phyloP scores from a whole-genome alignment of 2,888 invertebrate species.

The Caenorhabditis uteleia region DNA sequence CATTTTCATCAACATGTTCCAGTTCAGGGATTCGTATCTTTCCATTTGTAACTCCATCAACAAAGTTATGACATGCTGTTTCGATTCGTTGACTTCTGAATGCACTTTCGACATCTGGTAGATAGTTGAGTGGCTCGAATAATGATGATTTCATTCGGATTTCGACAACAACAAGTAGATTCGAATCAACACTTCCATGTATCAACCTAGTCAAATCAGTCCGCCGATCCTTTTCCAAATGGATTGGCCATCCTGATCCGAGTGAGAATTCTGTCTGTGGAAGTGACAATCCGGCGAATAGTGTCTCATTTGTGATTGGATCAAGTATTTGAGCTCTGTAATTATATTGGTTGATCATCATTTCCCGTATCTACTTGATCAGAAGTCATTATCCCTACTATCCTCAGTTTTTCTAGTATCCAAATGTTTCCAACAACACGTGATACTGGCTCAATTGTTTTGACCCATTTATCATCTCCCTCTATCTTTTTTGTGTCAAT shows the following conservation, averaged over 20 bases:
- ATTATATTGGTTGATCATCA: no score
- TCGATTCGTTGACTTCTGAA: conserved; percentile 51
- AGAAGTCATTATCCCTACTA: no score
- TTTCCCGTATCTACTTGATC: neutral
- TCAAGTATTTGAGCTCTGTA: conserved; percentile 37
- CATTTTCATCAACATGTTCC: conserved; percentile 38
- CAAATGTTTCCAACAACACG: no score
- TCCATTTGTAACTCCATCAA: conserved; percentile 43
- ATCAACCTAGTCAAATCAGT: conserved; percentile 58
- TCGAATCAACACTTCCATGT: conserved; percentile 54
- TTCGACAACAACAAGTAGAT: conserved; percentile 57
- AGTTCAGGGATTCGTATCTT: conserved; percentile 39
- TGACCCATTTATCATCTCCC: no score
- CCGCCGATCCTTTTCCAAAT: conserved; percentile 39
- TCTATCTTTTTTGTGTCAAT: no score
- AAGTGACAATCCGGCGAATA: conserved; percentile 29
- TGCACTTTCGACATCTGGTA: conserved; percentile 58
- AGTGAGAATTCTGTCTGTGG: conserved; percentile 25
- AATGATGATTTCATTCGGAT: conserved; percentile 47
- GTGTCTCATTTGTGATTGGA: conserved; percentile 29
- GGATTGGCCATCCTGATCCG: conserved; percentile 64
- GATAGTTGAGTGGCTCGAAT: conserved; percentile 63
- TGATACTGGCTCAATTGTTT: no score
- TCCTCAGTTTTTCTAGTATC: no score
- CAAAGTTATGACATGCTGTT: conserved; percentile 54